Conservation (phyloP, 2,113 vertebrate genomes). For the Eira barbara region DNA sequence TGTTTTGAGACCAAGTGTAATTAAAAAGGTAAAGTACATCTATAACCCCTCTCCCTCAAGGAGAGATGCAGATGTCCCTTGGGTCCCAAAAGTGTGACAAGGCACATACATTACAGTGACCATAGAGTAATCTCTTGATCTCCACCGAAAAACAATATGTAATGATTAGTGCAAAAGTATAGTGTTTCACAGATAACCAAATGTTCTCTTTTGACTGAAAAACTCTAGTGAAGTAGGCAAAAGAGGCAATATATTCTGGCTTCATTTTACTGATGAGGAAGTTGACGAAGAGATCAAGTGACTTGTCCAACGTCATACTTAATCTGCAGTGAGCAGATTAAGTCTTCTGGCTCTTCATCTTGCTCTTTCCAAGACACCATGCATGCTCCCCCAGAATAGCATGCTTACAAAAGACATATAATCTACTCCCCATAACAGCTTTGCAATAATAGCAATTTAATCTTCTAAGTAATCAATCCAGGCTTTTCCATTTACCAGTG, state of each 20-base stretch:
- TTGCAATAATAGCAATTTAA: constrained; percentile 21
- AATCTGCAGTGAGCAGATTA: neutral
- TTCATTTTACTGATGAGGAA: constrained; percentile 9
- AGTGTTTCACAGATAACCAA: neutral
- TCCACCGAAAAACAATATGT: neutral
- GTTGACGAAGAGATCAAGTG: neutral
- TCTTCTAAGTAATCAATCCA: constrained; percentile 25
- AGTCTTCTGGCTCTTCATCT: neutral
- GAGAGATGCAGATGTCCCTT: neutral
- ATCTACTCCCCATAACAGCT: neutral
- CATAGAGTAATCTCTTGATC: neutral
- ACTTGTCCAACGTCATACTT: neutral
- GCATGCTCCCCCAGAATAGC: neutral
- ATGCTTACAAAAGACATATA: neutral
- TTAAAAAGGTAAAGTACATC: neutral
- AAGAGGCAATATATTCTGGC: neutral
- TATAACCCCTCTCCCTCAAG: neutral
- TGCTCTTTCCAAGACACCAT: neutral
- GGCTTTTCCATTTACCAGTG: neutral
- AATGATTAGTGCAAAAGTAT: neutral
- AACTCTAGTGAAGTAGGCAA: neutral
- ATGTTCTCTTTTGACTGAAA: neutral
- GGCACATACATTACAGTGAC: neutral
- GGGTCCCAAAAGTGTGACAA: neutral
- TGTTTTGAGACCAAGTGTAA: neutral